Conservation (phyloP, 2,797 vertebrate species). For the Decapterus maruadsi region DNA sequence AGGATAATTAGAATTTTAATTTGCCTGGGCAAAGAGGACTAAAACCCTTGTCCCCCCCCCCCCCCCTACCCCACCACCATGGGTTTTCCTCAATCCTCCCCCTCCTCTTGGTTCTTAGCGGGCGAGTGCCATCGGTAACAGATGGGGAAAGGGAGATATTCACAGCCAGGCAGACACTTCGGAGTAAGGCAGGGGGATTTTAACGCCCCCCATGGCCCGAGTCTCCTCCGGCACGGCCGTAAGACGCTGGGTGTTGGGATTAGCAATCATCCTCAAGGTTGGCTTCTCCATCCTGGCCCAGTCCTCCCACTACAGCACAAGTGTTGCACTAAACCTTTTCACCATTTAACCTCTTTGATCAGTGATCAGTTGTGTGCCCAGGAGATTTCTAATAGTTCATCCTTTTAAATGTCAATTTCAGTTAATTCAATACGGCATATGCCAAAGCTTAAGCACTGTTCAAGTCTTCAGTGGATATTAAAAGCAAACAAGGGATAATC, state of each 20-base stretch:
- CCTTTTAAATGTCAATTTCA: conserved; percentile 36
- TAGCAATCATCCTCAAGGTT: conserved; percentile 50
- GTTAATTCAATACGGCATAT: conserved; percentile 24
- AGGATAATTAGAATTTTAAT: conserved; percentile 81
- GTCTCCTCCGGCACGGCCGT: conserved; percentile 57
- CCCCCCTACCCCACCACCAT: conserved; percentile 12
- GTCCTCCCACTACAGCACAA: conserved; percentile 42
- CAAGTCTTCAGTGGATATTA: conserved; percentile 2
- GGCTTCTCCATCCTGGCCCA: conserved; percentile 34
- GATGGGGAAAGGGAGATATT: conserved; percentile 80
- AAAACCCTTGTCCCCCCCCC: conserved; percentile 47
- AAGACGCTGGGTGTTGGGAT: conserved; percentile 65
- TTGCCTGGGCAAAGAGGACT: conserved; percentile 62
- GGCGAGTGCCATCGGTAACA: conserved; percentile 66
- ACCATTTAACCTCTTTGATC: conserved; percentile 52
- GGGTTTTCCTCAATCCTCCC: conserved; percentile 40
- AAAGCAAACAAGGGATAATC: conserved; percentile 16
- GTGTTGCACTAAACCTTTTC: conserved; percentile 34
- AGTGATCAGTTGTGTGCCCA: conserved; percentile 25
- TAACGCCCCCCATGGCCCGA: conserved; percentile 58
- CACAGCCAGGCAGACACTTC: conserved; percentile 71
- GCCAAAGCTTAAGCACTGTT: not conserved
- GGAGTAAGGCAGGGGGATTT: conserved; percentile 65
- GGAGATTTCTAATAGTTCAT: conserved; percentile 45
- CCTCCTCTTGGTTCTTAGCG: conserved; percentile 42